Base-by-base conservation (phyloP, 2,113 vertebrate genomes). In the Dicentrarchus labrax region DNA sequence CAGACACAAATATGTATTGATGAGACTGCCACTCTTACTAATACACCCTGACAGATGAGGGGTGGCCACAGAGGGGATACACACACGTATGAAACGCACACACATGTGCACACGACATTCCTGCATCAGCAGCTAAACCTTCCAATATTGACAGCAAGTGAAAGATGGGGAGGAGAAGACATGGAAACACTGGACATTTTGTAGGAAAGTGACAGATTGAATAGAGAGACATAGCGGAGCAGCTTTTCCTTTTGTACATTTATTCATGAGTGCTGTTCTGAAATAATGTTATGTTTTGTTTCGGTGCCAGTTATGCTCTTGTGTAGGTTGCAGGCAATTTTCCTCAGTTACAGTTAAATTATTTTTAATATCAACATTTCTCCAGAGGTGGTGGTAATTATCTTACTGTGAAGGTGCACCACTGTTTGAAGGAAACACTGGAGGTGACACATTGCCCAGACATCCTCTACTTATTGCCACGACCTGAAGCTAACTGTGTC, bases 11-110 rank as follows among this genome's bases (percentile, higher is more conserved):
- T 88, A 91, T 87, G 84, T 91, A 94, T 92, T 91, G 89, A 92
- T 92, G 82, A 91, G 85, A 88, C 89, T 92, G 90, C 83, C 91
- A 87, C 61, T 93, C 91, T 93, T 51, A 64, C 72, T 92, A 92
- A 95, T 81, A 64, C 76, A 87, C 51, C 73, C 81, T 92, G 92
- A 95, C 81, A 92, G 80, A 87, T 77, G 82, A 88, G 80, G 43
- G 73, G 54, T 78, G 71, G 80, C 57, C 69, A 78, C 80, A 80
- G 76, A 84, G 78, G 76, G 38, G 56, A 89, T 48, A 78, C 83
- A 86, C 81, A 84, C 51, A 88, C 19, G 59, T 24, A 39, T 30
- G 53, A 51, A 19, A 85, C 9, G n/a, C 59, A 66, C 72, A 70
- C 64, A 75, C 21, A 15, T 15, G 17, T 17, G 21, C 67, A 71